Conservation (phyloP, 2,888 invertebrate species). For the Standfussiana lucernea region DNA sequence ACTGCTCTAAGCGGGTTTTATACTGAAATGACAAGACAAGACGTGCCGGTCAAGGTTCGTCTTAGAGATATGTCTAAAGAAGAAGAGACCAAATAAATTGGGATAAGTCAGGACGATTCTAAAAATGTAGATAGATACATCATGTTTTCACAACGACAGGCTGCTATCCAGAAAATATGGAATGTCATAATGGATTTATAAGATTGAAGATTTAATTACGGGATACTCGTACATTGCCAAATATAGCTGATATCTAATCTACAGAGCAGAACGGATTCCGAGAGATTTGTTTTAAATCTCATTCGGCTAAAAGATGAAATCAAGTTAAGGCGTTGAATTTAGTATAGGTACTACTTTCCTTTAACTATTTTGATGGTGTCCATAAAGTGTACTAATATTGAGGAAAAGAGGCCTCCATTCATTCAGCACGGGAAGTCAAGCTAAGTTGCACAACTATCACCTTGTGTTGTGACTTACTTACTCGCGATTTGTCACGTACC, state of each 20-base stretch:
- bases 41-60: too few species aligned
- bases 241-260: background rate
- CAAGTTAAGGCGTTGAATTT: background rate
- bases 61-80: background rate
- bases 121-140: background rate
- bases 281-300: background rate
- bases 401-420: conserved; percentile 27
- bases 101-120: background rate
- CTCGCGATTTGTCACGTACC: conserved; percentile 63
- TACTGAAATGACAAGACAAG: background rate
- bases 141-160: background rate
- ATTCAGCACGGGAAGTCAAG: conserved; percentile 38
- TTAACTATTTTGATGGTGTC: background rate
- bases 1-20: background rate
- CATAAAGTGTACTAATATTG: background rate
- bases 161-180: background rate
- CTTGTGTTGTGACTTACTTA: conserved; percentile 51
- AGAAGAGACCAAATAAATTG: background rate
- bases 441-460: conserved; percentile 56
- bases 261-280: background rate
- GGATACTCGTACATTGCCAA: background rate
- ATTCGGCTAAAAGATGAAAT: background rate
- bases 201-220: background rate
- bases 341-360: background rate
- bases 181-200: background rate